Evolutionary conservation across 2,888 invertebrate genomes (phyloP), one percentile per base, ranked within the genome.

Genomic region (Phania funesta): DNA sequence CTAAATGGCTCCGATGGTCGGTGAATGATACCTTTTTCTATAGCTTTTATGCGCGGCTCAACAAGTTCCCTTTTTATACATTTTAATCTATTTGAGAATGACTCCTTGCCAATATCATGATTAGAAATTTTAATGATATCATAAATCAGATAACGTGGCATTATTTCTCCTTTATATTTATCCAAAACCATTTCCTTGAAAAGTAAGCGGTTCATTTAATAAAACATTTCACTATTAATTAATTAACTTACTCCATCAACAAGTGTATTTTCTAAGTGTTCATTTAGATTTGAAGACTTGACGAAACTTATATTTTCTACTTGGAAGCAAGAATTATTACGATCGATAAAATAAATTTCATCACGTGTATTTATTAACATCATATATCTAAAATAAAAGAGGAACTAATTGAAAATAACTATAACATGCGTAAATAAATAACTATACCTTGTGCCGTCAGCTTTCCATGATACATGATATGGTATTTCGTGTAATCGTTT

Each of bases 401-500:
- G 5, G 0, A 1, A 0, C 13, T 32, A 2, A 48, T 48, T 41
- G 2, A 18, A 20, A 7, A 24, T 26, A 44, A n/a, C 7, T 48
- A 7, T 5, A 24, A 50, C 2, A 7, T 35, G 7, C 9, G 9
- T 44, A 44, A 44, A 44, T 41, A 16, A 41, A 16, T 3, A 44
- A 44, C 4, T 29, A 18, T 89, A 96, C 95, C 97, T 94, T 35
- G 96, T 96, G 41, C 99, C 99, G 91, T 99, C 99, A 9, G 99
- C 99, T 90, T 99, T 99, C 99, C 99, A 99, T 1, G 99, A 99
- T 0, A 99, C 99, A 89, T 95, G 94, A 88, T 99, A 99, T 0
- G 96, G 96, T 88, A 96, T 96, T 84, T 94, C 91, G 32, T 93
- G 92, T 3, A 99, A 91, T 11, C 95, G 92, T 64, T 91, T 90